Evolutionary conservation across 2,888 invertebrate genomes (phyloP).

Genomic region (Orchesella flavescens): DNA sequence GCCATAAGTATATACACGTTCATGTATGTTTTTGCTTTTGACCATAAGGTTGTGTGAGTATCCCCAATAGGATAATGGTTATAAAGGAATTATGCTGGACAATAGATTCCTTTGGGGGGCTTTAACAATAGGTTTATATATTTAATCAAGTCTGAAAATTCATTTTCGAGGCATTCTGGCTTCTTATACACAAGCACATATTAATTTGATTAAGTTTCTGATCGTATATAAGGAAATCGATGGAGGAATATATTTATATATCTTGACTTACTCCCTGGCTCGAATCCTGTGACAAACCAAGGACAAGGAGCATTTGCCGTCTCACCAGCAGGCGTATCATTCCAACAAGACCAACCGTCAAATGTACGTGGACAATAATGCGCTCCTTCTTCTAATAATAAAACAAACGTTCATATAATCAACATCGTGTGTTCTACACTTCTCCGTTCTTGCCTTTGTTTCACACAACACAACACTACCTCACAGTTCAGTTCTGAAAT

Average conservation of each 20-base stretch:
- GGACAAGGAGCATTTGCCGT: slow-evolving; percentile 73
- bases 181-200: not conserved
- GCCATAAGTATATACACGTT: no score
- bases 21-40: no score
- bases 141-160: no score
- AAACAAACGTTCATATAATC: not conserved
- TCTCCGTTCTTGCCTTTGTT: no score
- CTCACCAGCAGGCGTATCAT: slow-evolving; percentile 74
- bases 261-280: slow-evolving; percentile 72
- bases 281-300: slow-evolving; percentile 73
- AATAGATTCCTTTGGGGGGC: no score
- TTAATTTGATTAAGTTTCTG: not conserved
- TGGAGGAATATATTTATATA: not conserved
- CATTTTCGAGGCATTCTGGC: not conserved
- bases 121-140: no score
- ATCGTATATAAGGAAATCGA: not conserved
- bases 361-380: slow-evolving; percentile 73
- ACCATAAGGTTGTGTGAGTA: no score
- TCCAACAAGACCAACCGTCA: slow-evolving; percentile 76
- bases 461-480: no score
- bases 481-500: no score
- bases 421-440: no score
- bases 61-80: no score
- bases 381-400: not conserved
- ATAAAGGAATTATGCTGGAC: no score